These are phyloP conservation scores for Drosophila kuntzei DNA, from an alignment of 2,888 invertebrate genomes.

Conservation along the genomic window DNA sequence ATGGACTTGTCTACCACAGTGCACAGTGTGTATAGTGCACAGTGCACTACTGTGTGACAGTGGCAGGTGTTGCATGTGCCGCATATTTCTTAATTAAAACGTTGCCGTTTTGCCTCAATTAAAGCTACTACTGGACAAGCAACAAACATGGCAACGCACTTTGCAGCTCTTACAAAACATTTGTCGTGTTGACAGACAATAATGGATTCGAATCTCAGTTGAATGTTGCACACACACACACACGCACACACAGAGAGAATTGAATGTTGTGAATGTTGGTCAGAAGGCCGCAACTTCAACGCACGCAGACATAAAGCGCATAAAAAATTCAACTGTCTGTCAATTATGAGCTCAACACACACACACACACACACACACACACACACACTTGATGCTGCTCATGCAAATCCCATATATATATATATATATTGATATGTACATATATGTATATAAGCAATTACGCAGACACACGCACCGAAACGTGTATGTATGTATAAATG, in stretches of 20 bases:
- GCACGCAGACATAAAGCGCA: slow-evolving; percentile 58
- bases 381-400: slow-evolving; percentile 9
- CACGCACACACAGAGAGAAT: background rate
- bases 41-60: slow-evolving; percentile 5
- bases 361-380: slow-evolving; percentile 24
- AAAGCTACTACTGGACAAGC: slow-evolving; percentile 19
- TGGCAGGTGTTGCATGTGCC: slow-evolving; percentile 8
- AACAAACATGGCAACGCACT: slow-evolving; percentile 55
- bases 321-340: slow-evolving; percentile 72
- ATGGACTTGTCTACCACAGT: slow-evolving; percentile 31
- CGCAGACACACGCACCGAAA: background rate
- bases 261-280: slow-evolving; percentile 15
- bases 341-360: slow-evolving; percentile 66
- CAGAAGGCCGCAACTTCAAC: slow-evolving; percentile 6
- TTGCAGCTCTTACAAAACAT: slow-evolving; percentile 28
- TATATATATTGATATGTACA: background rate
- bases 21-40: slow-evolving; percentile 13
- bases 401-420: slow-evolving; percentile 9
- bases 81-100: slow-evolving; percentile 68
- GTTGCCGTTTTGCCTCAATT: slow-evolving; percentile 61
- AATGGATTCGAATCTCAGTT: slow-evolving; percentile 19
- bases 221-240: slow-evolving; percentile 8
- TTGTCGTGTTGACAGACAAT: slow-evolving; percentile 26
- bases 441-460: slow-evolving; percentile 1
- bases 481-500: slow-evolving; percentile 4